Evolutionary conservation across 1,140 invertebrate genomes (phyloP).

Genomic region (Caenorhabditis inopinata): DNA sequence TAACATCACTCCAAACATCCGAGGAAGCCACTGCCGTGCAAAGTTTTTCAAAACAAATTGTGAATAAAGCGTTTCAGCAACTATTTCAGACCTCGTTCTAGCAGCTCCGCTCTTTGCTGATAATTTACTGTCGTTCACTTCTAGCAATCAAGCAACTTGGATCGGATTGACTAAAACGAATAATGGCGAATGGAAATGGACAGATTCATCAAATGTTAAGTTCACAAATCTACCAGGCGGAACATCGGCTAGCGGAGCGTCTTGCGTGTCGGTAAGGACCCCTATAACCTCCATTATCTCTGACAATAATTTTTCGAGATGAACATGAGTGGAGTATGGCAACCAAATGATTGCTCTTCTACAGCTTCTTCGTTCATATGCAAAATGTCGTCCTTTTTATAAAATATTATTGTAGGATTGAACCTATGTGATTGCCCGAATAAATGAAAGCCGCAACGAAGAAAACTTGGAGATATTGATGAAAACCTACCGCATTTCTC

Average conservation of each 20-base stretch:
- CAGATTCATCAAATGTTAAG: not conserved
- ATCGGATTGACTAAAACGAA: not conserved
- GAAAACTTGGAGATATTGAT: too few species aligned
- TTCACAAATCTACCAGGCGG: not conserved
- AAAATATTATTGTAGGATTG: too few species aligned
- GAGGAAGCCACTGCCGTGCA: not conserved
- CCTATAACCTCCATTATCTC: too few species aligned
- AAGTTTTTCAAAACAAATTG: too few species aligned
- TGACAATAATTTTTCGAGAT: not conserved
- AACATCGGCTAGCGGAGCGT: not conserved
- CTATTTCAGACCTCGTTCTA: not conserved
- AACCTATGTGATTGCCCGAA: too few species aligned
- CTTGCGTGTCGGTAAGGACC: not conserved
- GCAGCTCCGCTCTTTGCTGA: not conserved
- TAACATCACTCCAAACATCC: not conserved
- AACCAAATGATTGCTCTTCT: not conserved
- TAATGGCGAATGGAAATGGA: conserved; percentile 3
- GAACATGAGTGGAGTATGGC: not conserved
- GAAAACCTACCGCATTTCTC: too few species aligned
- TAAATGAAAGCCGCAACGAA: too few species aligned
- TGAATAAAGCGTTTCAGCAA: too few species aligned
- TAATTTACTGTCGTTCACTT: not conserved
- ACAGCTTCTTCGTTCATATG: too few species aligned
- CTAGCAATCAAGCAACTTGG: not conserved
- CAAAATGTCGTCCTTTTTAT: too few species aligned